Base-by-base conservation (phyloP, 2,888 invertebrate species). In the Fragum fragum region DNA sequence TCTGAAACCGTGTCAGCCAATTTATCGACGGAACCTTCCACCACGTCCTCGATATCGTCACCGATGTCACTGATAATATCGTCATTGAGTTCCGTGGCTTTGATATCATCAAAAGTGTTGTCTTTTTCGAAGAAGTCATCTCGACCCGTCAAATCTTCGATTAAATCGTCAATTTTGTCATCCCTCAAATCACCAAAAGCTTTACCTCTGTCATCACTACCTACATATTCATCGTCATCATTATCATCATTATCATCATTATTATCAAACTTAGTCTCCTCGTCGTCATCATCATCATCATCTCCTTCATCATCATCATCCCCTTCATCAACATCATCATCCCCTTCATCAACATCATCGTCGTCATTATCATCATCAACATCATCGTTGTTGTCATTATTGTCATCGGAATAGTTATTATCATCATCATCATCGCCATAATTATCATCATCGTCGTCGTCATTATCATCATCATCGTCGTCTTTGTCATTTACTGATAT, bases 21-120 rank as follows among this genome's bases (percentile, higher is more conserved):
- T 28, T 52, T 59, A 21, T 75, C 75, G 18, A 55, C 29, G n/a
- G 32, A 36, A 18, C n/a, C 59, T 36, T 68, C 74, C 26, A 47
- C 7, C 3, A 39, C 39, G 16, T 75, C 55, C 0, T 23, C 39
- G 11, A 53, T 28, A 21, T 69, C 57, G 28, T 39, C 55, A 55
- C 53, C 5, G 3, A 3, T n/a, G 2, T 68, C 61, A 21, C 61
- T 29, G 14, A 26, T 23, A 11, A 55, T 26, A n/a, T 68, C 77
- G 23, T 53, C 72, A 14, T 47, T n/a, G n/a, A 47, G 5, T 47
- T 47, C 47, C 5, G 14, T 5, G 5, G 3, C 16, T 47, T 47
- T 47, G 2, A 47, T 47, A 14, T 39, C 39, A 14, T 39, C 39
- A 9, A 39, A 14, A 9, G 14, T 39, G 14, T 39, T 14, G 14